Percentiles rank a stretch among this genome's conserved stretches.
Evolutionary conservation across 2,113 vertebrate species (phyloP).

Genomic region (Vireo altiloquus): DNA sequence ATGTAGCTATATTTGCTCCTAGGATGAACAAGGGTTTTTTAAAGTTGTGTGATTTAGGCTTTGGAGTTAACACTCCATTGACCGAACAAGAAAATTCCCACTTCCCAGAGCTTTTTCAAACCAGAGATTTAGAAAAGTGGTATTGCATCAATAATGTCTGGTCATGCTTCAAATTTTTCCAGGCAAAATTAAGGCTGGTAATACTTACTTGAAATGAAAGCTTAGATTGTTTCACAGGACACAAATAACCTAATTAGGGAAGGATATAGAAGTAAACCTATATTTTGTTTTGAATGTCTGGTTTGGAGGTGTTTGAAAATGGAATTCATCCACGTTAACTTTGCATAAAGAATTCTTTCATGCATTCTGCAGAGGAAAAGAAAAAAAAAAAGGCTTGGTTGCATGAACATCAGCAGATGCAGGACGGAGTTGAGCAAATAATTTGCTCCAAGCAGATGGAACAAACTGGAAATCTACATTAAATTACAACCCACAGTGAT

Average conservation of each 20-base stretch:
- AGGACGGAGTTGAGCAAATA: neutral
- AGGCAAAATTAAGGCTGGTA: slow-evolving; percentile 25
- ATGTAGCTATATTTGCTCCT: slow-evolving; percentile 21
- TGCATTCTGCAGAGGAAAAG: neutral
- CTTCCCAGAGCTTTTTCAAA: neutral
- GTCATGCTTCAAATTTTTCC: neutral
- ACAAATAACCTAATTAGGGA: slow-evolving; percentile 22
- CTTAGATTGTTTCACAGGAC: slow-evolving; percentile 17
- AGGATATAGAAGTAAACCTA: slow-evolving; percentile 29
- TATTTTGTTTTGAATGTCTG: slow-evolving; percentile 31
- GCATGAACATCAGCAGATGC: neutral
- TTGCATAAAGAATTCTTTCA: slow-evolving; percentile 40
- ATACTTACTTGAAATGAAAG: slow-evolving; percentile 27
- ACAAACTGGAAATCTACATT: neutral
- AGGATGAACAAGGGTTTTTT: neutral
- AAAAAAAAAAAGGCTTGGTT: neutral
- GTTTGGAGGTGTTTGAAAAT: slow-evolving; percentile 31
- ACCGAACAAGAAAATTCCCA: neutral
- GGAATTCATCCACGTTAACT: neutral
- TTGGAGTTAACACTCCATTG: slow-evolving; percentile 25
- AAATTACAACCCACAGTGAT: neutral
- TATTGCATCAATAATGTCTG: neutral
- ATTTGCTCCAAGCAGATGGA: neutral
- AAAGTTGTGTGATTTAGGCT: slow-evolving; percentile 15
- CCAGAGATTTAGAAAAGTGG: neutral